These are phyloP conservation scores for Thunnus maccoyii DNA, from an alignment of 2,113 vertebrate genomes.

Conservation along the genomic window DNA sequence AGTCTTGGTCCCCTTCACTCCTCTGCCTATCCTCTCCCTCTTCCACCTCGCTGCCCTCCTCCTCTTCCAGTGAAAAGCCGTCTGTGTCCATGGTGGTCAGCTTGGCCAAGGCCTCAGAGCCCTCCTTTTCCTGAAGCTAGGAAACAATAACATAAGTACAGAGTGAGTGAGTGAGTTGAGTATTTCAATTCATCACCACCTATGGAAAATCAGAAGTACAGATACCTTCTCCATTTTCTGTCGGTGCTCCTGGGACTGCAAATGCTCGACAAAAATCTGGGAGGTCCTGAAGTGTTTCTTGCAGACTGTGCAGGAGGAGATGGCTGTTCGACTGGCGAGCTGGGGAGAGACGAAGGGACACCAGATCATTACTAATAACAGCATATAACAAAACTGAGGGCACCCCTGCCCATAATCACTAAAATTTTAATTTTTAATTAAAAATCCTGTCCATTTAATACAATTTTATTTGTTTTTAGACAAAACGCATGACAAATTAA, in stretches of 20 bases:
- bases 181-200: not conserved
- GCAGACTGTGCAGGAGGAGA: conserved; percentile 93
- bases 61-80: conserved; percentile 89
- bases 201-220: not conserved
- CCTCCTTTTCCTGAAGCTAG: conserved; percentile 77
- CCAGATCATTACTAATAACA: not conserved
- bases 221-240: conserved; percentile 90
- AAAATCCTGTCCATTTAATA: no score
- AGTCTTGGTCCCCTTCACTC: conserved; percentile 71
- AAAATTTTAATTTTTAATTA: no score
- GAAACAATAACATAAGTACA: not conserved
- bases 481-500: no score
- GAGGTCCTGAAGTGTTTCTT: conserved; percentile 93
- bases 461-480: no score
- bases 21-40: conserved; percentile 60
- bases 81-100: conserved; percentile 90
- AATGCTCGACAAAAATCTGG: conserved; percentile 94
- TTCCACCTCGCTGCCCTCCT: conserved; percentile 77
- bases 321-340: conserved; percentile 88
- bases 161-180: no score
- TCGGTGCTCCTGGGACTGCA: conserved; percentile 93
- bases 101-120: conserved; percentile 88
- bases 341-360: conserved; percentile 58
- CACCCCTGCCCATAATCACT: no score
- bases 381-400: no score